Percentiles rank a stretch among this genome's conserved stretches.
Evolutionary conservation across 2,888 invertebrate species (phyloP).

Genomic region (Apodemia mormo): DNA sequence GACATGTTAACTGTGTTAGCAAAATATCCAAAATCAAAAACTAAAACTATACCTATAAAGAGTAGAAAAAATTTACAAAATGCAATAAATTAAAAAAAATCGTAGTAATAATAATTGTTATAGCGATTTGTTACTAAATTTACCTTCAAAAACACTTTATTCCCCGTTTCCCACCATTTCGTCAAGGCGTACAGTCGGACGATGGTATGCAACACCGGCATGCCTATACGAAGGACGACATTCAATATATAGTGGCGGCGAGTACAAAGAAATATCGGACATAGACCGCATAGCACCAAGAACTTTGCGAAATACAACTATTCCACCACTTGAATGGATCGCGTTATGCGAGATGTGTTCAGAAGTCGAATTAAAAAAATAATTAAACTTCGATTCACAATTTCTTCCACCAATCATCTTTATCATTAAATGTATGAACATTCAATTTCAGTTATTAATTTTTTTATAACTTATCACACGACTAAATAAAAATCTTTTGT

Average conservation of each 20-base stretch:
- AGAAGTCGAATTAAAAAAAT: neutral
- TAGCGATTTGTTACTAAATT: conserved; percentile 6
- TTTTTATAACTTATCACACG: too few species aligned
- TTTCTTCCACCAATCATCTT: too few species aligned
- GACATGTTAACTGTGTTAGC: too few species aligned
- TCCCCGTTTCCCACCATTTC: conserved; percentile 47
- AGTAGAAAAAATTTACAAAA: too few species aligned
- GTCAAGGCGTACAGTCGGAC: conserved; percentile 43
- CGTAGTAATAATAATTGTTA: neutral
- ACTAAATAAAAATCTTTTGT: too few species aligned
- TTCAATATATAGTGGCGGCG: conserved; percentile 56
- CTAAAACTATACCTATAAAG: too few species aligned
- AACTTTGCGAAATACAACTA: conserved; percentile 68
- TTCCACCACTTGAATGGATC: conserved; percentile 65
- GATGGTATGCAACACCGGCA: conserved; percentile 48
- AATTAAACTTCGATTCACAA: neutral
- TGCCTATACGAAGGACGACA: conserved; percentile 49
- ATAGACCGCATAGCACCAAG: conserved; percentile 68
- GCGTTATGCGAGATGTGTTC: conserved; percentile 53
- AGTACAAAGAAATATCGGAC: conserved; percentile 67
- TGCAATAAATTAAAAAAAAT: too few species aligned
- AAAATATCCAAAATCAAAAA: too few species aligned
- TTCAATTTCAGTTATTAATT: too few species aligned
- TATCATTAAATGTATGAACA: too few species aligned
- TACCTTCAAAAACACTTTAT: conserved; percentile 23